Percentiles rank a stretch among this genome's conserved stretches.
These are phyloP conservation scores for Tokudaia muenninki DNA, from an alignment of 2,797 vertebrate species.

Conservation along the genomic window DNA sequence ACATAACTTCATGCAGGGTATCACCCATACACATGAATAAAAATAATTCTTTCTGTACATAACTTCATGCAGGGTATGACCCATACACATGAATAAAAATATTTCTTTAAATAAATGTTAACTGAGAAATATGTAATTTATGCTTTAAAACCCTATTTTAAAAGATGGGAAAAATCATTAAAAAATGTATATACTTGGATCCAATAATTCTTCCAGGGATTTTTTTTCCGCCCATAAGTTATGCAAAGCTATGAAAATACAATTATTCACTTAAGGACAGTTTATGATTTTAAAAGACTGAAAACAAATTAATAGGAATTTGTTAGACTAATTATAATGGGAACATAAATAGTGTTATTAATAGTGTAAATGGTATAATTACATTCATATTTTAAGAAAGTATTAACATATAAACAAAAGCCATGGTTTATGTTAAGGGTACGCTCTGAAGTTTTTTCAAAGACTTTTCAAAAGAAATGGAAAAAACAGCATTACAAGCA, in stretches of 20 bases:
- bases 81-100: neutral
- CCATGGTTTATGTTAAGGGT: neutral
- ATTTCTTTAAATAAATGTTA: neutral
- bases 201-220: neutral
- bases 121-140: neutral
- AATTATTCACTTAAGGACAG: neutral
- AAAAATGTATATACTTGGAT: neutral
- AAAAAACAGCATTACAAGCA: neutral
- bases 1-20: neutral
- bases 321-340: conserved; percentile 4
- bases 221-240: neutral
- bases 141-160: neutral
- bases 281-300: neutral
- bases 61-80: neutral
- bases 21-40: too few relatives aligned
- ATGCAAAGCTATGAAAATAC: neutral
- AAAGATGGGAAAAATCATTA: neutral
- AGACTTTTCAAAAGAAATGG: neutral
- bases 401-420: neutral
- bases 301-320: conserved; percentile 39
- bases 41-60: neutral
- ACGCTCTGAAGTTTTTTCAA: neutral
- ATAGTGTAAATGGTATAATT: neutral
- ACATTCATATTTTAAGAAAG: conserved; percentile 20
- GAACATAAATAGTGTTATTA: neutral